Evolutionary conservation across 1,140 invertebrate species (phyloP).

Genomic region (Doryteuthis pealeii): DNA sequence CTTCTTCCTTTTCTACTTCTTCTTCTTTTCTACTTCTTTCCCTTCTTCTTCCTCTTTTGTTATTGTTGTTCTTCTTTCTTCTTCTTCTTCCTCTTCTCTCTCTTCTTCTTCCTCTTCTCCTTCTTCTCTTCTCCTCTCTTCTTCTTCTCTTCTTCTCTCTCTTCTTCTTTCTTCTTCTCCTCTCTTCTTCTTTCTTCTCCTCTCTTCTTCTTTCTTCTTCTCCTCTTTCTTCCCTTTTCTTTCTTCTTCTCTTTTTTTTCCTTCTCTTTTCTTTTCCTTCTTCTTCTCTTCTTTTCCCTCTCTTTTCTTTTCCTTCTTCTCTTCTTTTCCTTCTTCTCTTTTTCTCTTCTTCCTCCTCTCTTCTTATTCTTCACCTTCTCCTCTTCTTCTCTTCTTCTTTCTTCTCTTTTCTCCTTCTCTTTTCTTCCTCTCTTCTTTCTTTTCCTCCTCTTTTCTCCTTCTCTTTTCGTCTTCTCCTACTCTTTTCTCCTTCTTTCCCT

Average conservation of each 20-base stretch:
- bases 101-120: not conserved
- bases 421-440: conserved; percentile 16
- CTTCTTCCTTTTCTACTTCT: conserved; percentile 9
- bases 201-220: not conserved
- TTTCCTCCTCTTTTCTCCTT: conserved; percentile 19
- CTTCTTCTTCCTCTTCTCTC: not conserved
- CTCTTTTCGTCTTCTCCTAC: not conserved
- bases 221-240: not conserved
- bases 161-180: not conserved
- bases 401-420: conserved; percentile 6
- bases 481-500: conserved; percentile 11
- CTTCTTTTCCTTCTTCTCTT: not conserved
- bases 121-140: not conserved
- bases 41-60: not conserved
- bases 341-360: not conserved
- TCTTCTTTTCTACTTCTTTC: not conserved
- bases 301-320: not conserved
- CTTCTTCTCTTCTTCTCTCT: conserved; percentile 6
- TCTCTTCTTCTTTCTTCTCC: not conserved
- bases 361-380: not conserved
- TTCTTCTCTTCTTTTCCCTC: not conserved
- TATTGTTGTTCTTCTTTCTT: not conserved
- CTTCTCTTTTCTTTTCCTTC: not conserved
- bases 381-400: conserved; percentile 17
- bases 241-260: not conserved